Evolutionary conservation across 2,797 vertebrate species (phyloP).

Genomic region (Ctenopoma multispine): DNA sequence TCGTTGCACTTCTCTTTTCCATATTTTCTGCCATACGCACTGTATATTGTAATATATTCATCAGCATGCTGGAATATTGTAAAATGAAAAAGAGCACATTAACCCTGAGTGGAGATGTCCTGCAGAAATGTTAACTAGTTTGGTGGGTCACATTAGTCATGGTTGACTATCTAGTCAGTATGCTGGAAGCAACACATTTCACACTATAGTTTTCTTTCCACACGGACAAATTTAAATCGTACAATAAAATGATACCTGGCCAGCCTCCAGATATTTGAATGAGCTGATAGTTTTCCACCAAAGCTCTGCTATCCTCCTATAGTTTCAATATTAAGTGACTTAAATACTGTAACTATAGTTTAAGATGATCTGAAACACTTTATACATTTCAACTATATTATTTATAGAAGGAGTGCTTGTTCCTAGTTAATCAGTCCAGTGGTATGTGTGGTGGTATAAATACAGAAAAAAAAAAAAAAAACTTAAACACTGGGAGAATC

Average conservation of each 20-base stretch:
- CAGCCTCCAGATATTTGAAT: not conserved
- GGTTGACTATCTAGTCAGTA: not conserved
- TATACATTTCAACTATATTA: too few relatives aligned
- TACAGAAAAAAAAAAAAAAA: too few relatives aligned
- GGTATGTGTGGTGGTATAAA: too few relatives aligned
- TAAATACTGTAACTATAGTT: not conserved
- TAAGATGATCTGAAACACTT: not conserved
- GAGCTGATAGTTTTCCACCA: too few relatives aligned
- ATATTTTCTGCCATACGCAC: not conserved
- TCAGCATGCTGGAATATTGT: not conserved
- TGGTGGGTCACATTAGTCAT: not conserved
- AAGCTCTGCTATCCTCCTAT: not conserved
- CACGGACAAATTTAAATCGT: constrained; percentile 3
- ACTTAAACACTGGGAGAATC: too few relatives aligned
- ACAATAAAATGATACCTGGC: not conserved
- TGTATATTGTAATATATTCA: not conserved
- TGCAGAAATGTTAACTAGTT: constrained; percentile 7
- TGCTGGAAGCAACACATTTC: not conserved
- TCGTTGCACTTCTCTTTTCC: not conserved
- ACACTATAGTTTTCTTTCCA: not conserved
- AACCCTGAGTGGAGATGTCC: not conserved
- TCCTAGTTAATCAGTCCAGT: too few relatives aligned
- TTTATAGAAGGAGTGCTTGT: too few relatives aligned
- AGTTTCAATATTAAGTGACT: not conserved
- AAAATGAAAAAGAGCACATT: constrained; percentile 3